Percentiles rank a stretch among this genome's conserved stretches.
These are phyloP conservation scores for Aurelia coerulea DNA, from an alignment of 30 jellyfish, hydroid and myxozoan species.

Conservation along the genomic window DNA sequence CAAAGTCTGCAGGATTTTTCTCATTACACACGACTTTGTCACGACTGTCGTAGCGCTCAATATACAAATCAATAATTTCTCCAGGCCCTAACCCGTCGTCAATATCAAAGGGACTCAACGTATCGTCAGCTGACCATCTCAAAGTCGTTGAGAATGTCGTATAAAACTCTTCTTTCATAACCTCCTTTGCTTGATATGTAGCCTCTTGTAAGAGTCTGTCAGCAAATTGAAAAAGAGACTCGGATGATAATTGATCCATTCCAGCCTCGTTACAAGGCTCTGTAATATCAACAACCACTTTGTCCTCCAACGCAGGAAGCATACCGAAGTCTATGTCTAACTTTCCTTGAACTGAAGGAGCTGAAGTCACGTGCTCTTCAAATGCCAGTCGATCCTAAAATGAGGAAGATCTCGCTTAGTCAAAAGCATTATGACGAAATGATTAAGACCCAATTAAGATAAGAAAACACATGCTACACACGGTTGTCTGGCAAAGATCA, in stretches of 20 bases:
- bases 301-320: slow-evolving; percentile 8
- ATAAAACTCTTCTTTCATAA: slow-evolving; percentile 34
- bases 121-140: neutral
- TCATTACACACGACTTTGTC: too few species aligned
- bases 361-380: slow-evolving; percentile 37
- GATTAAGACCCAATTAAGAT: too few species aligned
- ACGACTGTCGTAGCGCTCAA: slow-evolving; percentile 1
- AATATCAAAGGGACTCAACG: slow-evolving; percentile 30
- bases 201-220: slow-evolving; percentile 64
- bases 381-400: slow-evolving; percentile 23
- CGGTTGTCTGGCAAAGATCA: too few species aligned
- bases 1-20: too few species aligned
- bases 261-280: slow-evolving; percentile 1
- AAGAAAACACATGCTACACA: too few species aligned
- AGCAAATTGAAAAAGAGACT: slow-evolving; percentile 64
- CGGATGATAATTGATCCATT: slow-evolving; percentile 14
- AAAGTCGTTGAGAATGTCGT: neutral
- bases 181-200: slow-evolving; percentile 44
- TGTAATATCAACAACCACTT: neutral
- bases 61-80: slow-evolving; percentile 40
- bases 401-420: neutral
- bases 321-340: neutral
- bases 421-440: too few species aligned
- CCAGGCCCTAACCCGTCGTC: slow-evolving; percentile 42
- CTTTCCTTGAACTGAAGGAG: neutral